These are phyloP conservation scores for Metallyticus violacea DNA, from an alignment of 2,888 invertebrate species.

Conservation along the genomic window DNA sequence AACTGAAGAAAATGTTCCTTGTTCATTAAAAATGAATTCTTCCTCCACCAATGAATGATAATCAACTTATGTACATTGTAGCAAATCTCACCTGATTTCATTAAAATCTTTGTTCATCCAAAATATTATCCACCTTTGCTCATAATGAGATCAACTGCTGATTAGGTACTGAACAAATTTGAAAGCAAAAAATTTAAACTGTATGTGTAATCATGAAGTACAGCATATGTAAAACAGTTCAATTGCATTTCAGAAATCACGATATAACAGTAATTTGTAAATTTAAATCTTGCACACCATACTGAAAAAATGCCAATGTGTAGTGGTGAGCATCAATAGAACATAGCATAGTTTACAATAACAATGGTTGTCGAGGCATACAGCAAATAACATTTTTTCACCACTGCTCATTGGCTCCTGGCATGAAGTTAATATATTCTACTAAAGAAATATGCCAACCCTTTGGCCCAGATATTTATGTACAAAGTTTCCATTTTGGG, in stretches of 20 bases:
- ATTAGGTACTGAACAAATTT: neutral
- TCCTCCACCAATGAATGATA: neutral
- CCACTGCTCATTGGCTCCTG: neutral
- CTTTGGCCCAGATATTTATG: neutral
- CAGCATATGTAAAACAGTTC: neutral
- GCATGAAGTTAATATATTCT: neutral
- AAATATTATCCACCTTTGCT: neutral
- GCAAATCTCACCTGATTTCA: neutral
- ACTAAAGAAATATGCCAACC: neutral
- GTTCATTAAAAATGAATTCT: neutral
- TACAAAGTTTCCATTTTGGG: neutral
- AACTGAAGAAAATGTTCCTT: neutral
- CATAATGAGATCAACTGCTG: neutral
- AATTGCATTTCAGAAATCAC: neutral
- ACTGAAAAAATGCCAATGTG: neutral
- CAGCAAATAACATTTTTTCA: neutral
- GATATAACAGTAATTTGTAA: neutral
- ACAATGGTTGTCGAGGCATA: neutral
- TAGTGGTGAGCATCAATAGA: neutral
- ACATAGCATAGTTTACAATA: neutral
- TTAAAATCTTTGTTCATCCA: neutral
- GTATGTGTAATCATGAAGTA: neutral
- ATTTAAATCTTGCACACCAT: neutral
- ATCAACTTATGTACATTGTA: neutral
- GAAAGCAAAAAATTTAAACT: neutral